phyloP scores from a whole-genome alignment of 1,140 invertebrate species.

The Drosophila navojoa region DNA sequence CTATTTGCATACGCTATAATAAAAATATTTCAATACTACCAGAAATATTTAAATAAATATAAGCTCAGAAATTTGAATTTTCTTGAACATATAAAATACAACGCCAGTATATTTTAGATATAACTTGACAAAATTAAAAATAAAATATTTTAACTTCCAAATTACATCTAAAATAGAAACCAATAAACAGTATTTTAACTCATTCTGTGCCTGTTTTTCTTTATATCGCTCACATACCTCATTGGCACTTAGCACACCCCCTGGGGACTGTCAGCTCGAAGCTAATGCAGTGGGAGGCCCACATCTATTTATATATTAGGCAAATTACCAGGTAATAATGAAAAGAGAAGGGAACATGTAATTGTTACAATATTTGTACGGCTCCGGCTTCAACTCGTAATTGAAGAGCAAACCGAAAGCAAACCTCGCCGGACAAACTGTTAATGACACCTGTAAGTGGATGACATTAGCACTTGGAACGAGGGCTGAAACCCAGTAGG shows the following conservation, averaged over 20 bases:
- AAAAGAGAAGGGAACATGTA: slow-evolving; percentile 59
- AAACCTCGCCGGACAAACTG: slow-evolving; percentile 58
- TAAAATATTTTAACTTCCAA: too few relatives aligned
- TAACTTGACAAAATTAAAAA: too few relatives aligned
- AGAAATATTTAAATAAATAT: too few relatives aligned
- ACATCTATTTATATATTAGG: slow-evolving; percentile 70
- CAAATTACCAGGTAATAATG: slow-evolving; percentile 77
- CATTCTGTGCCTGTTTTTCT: background rate
- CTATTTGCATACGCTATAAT: too few relatives aligned
- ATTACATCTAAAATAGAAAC: background rate
- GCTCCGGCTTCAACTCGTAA: slow-evolving; percentile 46
- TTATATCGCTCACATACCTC: background rate
- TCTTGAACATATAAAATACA: too few relatives aligned
- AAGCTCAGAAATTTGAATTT: too few relatives aligned
- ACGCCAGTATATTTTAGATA: too few relatives aligned
- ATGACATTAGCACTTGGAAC: slow-evolving; percentile 64
- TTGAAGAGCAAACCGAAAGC: slow-evolving; percentile 69
- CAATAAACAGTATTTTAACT: background rate
- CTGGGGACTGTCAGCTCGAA: background rate
- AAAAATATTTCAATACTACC: too few relatives aligned
- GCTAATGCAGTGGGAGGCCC: slow-evolving; percentile 64
- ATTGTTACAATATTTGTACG: slow-evolving; percentile 72
- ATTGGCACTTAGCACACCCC: slow-evolving; percentile 4
- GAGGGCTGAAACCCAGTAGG: slow-evolving; percentile 36
- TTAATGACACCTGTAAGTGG: slow-evolving; percentile 83